Conservation (phyloP, 2,797 vertebrate genomes). For the Onychomys torridus region DNA sequence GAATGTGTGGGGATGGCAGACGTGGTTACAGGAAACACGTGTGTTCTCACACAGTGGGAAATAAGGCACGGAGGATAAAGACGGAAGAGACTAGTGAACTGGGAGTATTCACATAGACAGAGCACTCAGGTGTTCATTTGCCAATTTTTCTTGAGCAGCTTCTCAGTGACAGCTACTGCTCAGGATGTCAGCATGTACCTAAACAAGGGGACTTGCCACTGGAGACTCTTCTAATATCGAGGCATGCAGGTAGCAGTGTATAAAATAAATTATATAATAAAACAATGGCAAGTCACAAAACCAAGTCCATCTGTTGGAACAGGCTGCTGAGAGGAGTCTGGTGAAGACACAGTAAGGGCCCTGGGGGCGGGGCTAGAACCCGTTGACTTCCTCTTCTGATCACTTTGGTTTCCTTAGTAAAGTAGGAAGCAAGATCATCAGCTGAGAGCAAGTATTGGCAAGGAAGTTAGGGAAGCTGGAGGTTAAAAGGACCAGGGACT, state of each 20-base stretch:
- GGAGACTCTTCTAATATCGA: neutral
- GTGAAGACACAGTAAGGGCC: neutral
- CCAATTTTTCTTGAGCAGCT: neutral
- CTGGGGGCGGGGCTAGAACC: neutral
- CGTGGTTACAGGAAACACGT: neutral
- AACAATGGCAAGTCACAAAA: neutral
- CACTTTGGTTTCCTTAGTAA: constrained; percentile 25
- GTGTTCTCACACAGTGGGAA: neutral
- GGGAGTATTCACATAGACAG: neutral
- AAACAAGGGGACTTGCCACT: neutral
- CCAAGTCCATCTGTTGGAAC: neutral
- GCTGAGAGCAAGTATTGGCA: neutral
- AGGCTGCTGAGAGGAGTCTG: neutral
- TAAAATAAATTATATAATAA: neutral
- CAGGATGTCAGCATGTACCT: neutral
- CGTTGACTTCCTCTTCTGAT: constrained; percentile 14
- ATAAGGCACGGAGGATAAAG: neutral
- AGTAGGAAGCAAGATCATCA: constrained; percentile 20
- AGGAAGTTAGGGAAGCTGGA: constrained; percentile 1
- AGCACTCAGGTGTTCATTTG: neutral
- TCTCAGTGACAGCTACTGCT: neutral
- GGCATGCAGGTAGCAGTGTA: neutral
- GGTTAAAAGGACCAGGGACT: neutral
- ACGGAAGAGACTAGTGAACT: no score
- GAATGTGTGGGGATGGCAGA: neutral